Base-by-base conservation (phyloP, 2,113 vertebrate species). In the Nettapus auritus region DNA sequence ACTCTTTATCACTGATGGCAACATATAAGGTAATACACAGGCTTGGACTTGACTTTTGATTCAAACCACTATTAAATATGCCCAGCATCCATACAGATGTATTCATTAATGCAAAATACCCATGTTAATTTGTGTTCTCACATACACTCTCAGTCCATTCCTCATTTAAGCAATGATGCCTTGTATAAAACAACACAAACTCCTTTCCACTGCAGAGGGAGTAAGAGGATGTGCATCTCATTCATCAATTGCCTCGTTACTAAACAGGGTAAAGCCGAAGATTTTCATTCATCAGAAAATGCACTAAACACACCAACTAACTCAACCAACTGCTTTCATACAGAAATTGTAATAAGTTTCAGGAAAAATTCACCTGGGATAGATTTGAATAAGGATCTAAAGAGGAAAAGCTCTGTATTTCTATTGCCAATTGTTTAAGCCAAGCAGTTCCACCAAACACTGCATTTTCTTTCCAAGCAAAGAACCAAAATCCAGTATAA, bases 401-500 rank as follows among this genome's bases (percentile, higher is more conserved):
- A 75, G 71, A 73, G 40, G 55, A 88, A 88, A 91, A 87, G 25
- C 85, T 86, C 38, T 31, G 16, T 66, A 53, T 63, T 94, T 70
- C 73, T 64, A 40, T 2, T 80, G 59, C 76, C 80, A 95, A 26
- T 23, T 50, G 18, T 77, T 80, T 86, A 92, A 90, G 82, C 42
- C 82, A 90, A 87, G 59, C 62, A 84, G 73, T 66, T 88, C 60
- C 60, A 86, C 34, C 40, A 48, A 48, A 20, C 46, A 75, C 11
- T 42, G 52, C 64, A 42, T 75, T 82, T 84, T 91, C 62, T 66
- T 94, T 96, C 90, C 59, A 40, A 22, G 23, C 77, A 95, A 94
- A 86, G 76, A 89, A 55, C 1, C 9, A 55, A 92, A 91, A 94
- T 71, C 44, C 4, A 22, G 64, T 34, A 44, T 52, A 89, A 92